Evolutionary conservation across 2,797 vertebrate genomes (phyloP), one percentile per base, ranked within the genome.

Genomic region (Aphelocoma californica): DNA sequence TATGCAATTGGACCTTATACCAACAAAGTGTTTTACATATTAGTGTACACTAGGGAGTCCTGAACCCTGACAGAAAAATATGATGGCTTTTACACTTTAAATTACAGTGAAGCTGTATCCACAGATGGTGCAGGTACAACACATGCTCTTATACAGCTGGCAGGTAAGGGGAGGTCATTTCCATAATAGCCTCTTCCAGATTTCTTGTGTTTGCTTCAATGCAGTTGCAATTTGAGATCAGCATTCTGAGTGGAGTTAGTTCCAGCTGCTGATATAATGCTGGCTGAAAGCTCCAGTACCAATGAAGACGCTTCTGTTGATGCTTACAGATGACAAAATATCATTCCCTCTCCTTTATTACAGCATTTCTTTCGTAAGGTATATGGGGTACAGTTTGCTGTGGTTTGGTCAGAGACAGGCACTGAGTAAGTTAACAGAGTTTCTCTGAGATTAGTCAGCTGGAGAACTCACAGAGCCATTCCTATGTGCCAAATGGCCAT

Each of bases 11-110:
- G 86, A 86, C 79, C 47, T 78, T 91, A 70, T 24, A 94, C 82
- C 58, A 90, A 79, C 91, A 92, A 94, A 87, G 58, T 12, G 4
- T 86, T 94, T 92, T 91, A 69, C 54, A 7, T 92, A n/a, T 90
- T 92, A 95, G 58, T 50, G 82, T 81, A 64, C 91, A 81, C 91
- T 57, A 72, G 93, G 95, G 91, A 97, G 73, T 88, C 73, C 87
- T 88, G 78, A 81, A 60, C 60, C 69, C 79, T 65, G 87, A 92
- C 62, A 92, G 82, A 93, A 86, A 95, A 70, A 72, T 64, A 90
- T 77, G 83, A 90, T 60, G 51, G 17, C 29, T 96, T 93, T 83
- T 97, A 70, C 73, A 81, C 82, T 79, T 90, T 69, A 93, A 93
- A 94, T 95, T 90, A 75, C 77, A 81, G 40, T 50, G 70, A 69